Evolutionary conservation across 2,113 vertebrate species (phyloP), one percentile per base, ranked within the genome.

Genomic region (Malaclemys terrapin): DNA sequence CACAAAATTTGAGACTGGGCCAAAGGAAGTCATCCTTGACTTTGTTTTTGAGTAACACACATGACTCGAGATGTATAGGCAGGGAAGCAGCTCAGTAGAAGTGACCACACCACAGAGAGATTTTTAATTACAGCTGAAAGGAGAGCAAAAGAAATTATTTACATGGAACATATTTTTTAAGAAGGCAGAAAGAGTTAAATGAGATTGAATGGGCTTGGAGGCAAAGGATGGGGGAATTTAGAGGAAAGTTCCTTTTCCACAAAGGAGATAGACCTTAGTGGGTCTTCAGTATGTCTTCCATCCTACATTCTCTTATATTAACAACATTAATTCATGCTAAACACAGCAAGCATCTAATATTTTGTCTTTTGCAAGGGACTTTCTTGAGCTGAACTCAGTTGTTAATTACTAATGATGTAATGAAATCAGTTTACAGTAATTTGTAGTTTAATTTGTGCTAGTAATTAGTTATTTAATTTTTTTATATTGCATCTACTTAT

Each of bases 11-110:
- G 92, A 79, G 56, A 79, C 88, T 91, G 88, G 96, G 97, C 90
- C 95, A 93, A 95, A 90, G 93, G 90, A 45, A 94, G 83, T 84
- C 90, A 76, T 52, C 91, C 93, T 85, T 62, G 90, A 52, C 91
- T 92, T 84, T 80, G 53, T 1, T 50, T 81, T 52, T 45, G 38
- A 90, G 69, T 76, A 52, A 88, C 82, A 90, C 91, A 76, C 2
- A 95, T 0, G 95, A 94, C 76, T 93, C 90, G 84, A 57, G 87
- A 92, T 0, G 16, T 79, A 95, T 85, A 92, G 47, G 49, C 49
- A 89, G 89, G 85, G 88, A 95, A 93, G 95, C 94, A 95, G 95
- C 94, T 97, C 90, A 96, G 95, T 93, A 7, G 88, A 84, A 96
- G 91, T 96, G 89, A 96, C 49, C 94, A 93, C 87, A 93, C 78